A percentile compares a stretch with the other conserved stretches of the same genome.
These are phyloP conservation scores for Sciurus vulgaris DNA, from an alignment of 2,797 vertebrate genomes.

Conservation along the genomic window DNA sequence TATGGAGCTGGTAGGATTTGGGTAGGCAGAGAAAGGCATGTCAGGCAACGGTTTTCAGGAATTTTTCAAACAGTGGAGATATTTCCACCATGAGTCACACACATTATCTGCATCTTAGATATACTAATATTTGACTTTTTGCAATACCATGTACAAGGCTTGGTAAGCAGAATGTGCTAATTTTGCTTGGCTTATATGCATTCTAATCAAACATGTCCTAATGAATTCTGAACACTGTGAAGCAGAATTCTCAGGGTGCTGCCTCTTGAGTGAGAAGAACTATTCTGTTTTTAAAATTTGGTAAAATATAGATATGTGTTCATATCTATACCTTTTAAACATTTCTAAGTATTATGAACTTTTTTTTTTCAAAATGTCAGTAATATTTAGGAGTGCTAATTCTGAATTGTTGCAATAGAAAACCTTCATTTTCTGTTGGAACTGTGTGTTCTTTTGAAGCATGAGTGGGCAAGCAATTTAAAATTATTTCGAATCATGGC, in stretches of 20 bases:
- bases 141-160: not conserved
- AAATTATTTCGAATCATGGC: conserved; percentile 36
- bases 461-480: conserved; percentile 37
- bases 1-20: not conserved
- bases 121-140: not conserved
- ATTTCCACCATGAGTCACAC: conserved; percentile 33
- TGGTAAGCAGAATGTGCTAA: not conserved
- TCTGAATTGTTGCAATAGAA: not conserved
- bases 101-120: conserved; percentile 12
- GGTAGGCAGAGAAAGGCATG: conserved; percentile 52
- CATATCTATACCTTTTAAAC: not conserved
- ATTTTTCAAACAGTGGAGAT: conserved; percentile 55
- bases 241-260: not conserved
- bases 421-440: conserved; percentile 41
- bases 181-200: not conserved
- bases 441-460: conserved; percentile 34
- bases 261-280: not conserved
- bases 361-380: conserved; percentile 15
- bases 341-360: conserved; percentile 30
- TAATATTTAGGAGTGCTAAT: not conserved
- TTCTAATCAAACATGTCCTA: conserved; percentile 25
- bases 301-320: not conserved
- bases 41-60: not conserved
- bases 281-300: not conserved
- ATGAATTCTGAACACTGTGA: conserved; percentile 48